Evolutionary conservation across 2,797 vertebrate genomes (phyloP), one percentile per base, ranked within the genome.

Genomic region (Phyllotis vaccarum): DNA sequence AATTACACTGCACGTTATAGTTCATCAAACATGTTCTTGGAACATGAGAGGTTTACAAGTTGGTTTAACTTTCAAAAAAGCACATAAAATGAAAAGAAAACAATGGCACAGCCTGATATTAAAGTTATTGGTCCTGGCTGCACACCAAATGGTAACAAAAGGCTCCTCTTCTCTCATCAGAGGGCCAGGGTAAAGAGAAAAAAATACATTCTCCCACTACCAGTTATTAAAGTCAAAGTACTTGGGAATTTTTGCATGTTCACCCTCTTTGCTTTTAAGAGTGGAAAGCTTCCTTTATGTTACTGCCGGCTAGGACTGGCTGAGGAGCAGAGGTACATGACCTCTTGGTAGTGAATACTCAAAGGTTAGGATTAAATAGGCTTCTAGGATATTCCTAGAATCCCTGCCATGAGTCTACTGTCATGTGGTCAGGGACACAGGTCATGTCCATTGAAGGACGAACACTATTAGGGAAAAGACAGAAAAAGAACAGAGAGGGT

Each of bases 1-100:
- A 93, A 96, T 97, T 95, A 96, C n/a, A 86, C 82, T 74, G 58
- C 52, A 93, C 79, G 64, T 93, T 68, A 90, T 43, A 93, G 92
- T 95, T 93, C 90, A 85, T 86, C 82, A 95, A 86, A 91, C 37
- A 52, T 12, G 43, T 60, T 46, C 72, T 89, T 83, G 83, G 37
- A 89, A 91, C 74, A 86, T 64, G 62, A 52, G 58, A 70, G 58
- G 82, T 83, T 60, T 94, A 76, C 52, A 1, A 64, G 94, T 96
- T 94, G 81, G 91, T 49, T 37, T 68, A 90, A 80, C 24, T 80
- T 92, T n/a, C 49, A 58, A 95, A 78, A 70, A 97, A 96, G 86
- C 46, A 17, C 13, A 88, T 17, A 82, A 95, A 86, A 62, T 49
- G 54, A 83, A 54, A 76, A 64, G 9, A 75, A 95, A 94, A 83